Evolutionary conservation across 2,113 vertebrate genomes (phyloP).

Genomic region (Aegypius monachus): DNA sequence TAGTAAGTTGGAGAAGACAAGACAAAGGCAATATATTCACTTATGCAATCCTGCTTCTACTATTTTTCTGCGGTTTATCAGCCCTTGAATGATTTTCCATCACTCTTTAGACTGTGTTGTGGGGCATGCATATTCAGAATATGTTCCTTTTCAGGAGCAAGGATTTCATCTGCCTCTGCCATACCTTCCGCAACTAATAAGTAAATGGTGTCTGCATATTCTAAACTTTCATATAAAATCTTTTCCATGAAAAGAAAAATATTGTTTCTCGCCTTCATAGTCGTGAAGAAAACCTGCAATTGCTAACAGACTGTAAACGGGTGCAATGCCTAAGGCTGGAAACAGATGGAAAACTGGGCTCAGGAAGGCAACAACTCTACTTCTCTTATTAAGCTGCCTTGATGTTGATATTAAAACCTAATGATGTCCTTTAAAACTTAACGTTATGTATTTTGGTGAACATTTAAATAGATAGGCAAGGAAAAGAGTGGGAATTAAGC

Average conservation of each 20-base stretch:
- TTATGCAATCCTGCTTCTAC: not conserved
- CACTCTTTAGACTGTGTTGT: not conserved
- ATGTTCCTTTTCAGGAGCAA: not conserved
- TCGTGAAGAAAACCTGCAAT: not conserved
- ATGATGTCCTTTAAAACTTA: not conserved
- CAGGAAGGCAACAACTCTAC: not conserved
- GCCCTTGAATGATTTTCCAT: not conserved
- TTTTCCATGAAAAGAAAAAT: not conserved
- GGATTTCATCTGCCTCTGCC: not conserved
- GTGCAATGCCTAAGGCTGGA: not conserved
- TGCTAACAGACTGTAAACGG: not conserved
- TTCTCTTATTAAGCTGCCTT: not conserved
- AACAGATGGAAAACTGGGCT: not conserved
- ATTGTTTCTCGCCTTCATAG: not conserved
- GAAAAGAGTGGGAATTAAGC: not conserved
- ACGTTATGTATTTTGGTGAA: not conserved
- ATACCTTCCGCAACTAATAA: not conserved
- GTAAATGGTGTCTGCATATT: not conserved
- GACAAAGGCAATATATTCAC: not conserved
- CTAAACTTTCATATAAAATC: not conserved
- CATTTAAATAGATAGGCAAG: not conserved
- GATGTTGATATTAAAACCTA: not conserved
- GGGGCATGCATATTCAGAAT: not conserved
- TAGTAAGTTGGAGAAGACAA: not conserved
- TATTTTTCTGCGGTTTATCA: not conserved